Percentiles rank a stretch among this genome's conserved stretches.
phyloP scores from a whole-genome alignment of 2,888 invertebrate genomes.

The Trichogramma dendrolimi region DNA sequence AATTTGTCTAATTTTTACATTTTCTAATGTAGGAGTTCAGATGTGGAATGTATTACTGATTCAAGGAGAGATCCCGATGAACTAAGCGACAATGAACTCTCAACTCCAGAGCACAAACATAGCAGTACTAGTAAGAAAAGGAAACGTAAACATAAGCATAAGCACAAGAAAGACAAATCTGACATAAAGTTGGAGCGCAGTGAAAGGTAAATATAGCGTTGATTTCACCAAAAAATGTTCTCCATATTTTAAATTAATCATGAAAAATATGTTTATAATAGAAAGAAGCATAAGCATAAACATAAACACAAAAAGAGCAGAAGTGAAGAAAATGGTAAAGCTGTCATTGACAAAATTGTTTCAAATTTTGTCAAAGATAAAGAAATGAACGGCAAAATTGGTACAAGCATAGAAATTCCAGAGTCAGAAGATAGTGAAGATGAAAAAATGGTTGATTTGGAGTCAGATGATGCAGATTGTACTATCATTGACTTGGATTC shows the following conservation, averaged over 20 bases:
- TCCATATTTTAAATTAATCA: not conserved
- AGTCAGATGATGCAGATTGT: constrained; percentile 60
- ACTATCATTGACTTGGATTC: constrained; percentile 64
- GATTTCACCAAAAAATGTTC: not conserved
- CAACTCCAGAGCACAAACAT: constrained; percentile 35
- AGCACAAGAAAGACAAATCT: constrained; percentile 49
- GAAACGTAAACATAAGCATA: constrained; percentile 49
- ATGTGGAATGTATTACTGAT: constrained; percentile 44
- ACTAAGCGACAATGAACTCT: constrained; percentile 34
- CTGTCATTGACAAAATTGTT: constrained; percentile 37
- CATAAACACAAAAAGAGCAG: constrained; percentile 38
- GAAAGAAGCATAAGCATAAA: constrained; percentile 50
- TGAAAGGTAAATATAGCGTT: constrained; percentile 36
- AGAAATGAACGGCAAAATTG: constrained; percentile 45
- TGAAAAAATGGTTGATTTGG: constrained; percentile 49
- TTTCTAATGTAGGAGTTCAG: constrained; percentile 39
- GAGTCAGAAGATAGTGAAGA: constrained; percentile 49
- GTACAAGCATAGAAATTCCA: constrained; percentile 42
- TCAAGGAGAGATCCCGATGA: constrained; percentile 32
- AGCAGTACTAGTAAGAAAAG: constrained; percentile 47
- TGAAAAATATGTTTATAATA: constrained; percentile 15
- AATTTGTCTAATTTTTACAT: constrained; percentile 1
- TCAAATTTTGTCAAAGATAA: constrained; percentile 36
- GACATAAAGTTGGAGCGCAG: constrained; percentile 40
- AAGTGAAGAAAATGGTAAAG: constrained; percentile 41